These are phyloP conservation scores for Dolichomitus sp. DNA, from an alignment of 2,888 invertebrate species.

Conservation along the genomic window DNA sequence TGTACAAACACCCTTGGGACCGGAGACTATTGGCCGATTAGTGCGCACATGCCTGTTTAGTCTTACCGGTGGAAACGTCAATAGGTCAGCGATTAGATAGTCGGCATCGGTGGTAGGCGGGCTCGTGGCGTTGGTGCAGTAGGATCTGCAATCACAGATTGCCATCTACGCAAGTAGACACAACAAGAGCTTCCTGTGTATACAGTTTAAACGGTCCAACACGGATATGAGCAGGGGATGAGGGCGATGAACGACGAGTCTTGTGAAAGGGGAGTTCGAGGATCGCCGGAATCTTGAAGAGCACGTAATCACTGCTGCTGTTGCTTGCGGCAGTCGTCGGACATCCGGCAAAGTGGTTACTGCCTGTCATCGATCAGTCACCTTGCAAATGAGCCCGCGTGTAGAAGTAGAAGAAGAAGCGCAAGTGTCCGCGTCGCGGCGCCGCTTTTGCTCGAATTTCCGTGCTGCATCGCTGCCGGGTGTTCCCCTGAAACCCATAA, in stretches of 20 bases:
- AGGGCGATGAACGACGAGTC: slow-evolving; percentile 31
- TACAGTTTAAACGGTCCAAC: slow-evolving; percentile 34
- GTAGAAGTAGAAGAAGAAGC: slow-evolving; percentile 80
- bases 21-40: slow-evolving; percentile 35
- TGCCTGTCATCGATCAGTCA: slow-evolving; percentile 81
- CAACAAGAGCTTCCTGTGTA: slow-evolving; percentile 26
- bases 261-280: slow-evolving; percentile 41
- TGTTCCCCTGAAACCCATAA: slow-evolving; percentile 85
- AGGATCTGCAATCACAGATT: slow-evolving; percentile 25
- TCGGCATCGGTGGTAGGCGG: slow-evolving; percentile 7
- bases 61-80: slow-evolving; percentile 46
- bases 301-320: slow-evolving; percentile 55
- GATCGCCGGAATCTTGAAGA: slow-evolving; percentile 39
- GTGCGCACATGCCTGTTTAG: slow-evolving; percentile 34
- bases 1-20: slow-evolving; percentile 38
- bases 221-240: slow-evolving; percentile 11
- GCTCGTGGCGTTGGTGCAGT: slow-evolving; percentile 20
- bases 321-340: slow-evolving; percentile 44
- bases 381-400: slow-evolving; percentile 83
- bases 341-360: slow-evolving; percentile 61
- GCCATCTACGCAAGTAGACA: slow-evolving; percentile 34
- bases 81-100: slow-evolving; percentile 50
- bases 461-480: slow-evolving; percentile 88
- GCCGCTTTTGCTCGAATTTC: slow-evolving; percentile 85
- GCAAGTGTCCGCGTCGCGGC: slow-evolving; percentile 83